Evolutionary conservation across 2,888 invertebrate genomes (phyloP).

Genomic region (Cyaniris semiargus): DNA sequence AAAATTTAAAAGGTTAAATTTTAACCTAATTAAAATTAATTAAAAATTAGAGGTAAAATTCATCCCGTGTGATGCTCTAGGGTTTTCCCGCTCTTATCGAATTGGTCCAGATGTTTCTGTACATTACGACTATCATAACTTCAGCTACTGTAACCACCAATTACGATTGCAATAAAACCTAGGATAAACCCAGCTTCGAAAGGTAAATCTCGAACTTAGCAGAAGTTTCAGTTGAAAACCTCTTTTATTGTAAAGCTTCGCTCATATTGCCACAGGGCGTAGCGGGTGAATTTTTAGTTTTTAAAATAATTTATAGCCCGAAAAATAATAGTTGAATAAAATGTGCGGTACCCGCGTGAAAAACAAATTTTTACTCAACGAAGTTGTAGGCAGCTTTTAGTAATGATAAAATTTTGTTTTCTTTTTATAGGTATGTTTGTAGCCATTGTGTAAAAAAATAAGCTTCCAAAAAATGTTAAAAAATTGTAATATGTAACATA

Average conservation of each 20-base stretch:
- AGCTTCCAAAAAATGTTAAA: too few species aligned
- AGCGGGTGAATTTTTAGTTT: too few species aligned
- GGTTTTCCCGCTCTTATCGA: conserved; percentile 1
- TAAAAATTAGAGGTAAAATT: not conserved
- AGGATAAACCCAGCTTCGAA: not conserved
- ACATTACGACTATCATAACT: not conserved
- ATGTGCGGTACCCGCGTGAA: too few species aligned
- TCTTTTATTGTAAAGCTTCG: not conserved
- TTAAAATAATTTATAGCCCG: too few species aligned
- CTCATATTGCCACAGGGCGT: not conserved
- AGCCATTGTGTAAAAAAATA: too few species aligned
- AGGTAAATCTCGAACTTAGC: not conserved
- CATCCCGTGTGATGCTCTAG: not conserved
- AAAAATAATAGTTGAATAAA: too few species aligned
- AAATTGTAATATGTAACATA: not conserved
- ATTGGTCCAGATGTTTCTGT: conserved; percentile 17
- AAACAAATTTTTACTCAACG: too few species aligned
- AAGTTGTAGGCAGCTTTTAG: too few species aligned
- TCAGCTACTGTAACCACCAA: not conserved
- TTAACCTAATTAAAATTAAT: too few species aligned
- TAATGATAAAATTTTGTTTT: too few species aligned
- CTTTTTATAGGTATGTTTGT: too few species aligned
- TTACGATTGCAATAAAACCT: not conserved
- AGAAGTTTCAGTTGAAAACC: not conserved
- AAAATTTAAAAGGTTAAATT: too few species aligned